Base-by-base conservation (phyloP, 1,140 invertebrate species). In the Drosophila rufa region DNA sequence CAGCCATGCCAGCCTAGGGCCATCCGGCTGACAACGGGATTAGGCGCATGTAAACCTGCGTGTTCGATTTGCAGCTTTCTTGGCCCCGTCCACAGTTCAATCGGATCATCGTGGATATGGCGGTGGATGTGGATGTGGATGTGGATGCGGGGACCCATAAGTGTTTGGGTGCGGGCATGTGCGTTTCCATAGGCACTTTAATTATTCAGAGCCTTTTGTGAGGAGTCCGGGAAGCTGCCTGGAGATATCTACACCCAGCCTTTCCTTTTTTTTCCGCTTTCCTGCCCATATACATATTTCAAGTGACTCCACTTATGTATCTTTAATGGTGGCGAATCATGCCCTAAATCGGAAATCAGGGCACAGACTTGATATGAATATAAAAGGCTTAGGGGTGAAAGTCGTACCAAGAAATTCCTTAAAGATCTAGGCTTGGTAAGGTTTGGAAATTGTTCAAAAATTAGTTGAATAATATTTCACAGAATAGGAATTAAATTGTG, bases 21-120 rank as follows among this genome's bases (percentile, higher is more conserved):
- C 64, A 77, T 50, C 56, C 64, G 36, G 45, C 84, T 80, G 84
- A 75, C 84, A 83, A 75, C 73, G 70, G 77, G 80, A 89, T 87
- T 87, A 87, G 80, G 62, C 73, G 59, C 70, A 70, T 84, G 75
- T 75, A 74, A 78, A 68, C 64, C 70, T 73, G 80, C 75, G 65
- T 75, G 74, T 87, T 87, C 82, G 83, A 86, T 86, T 82, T 83
- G 74, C 65, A 75, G 75, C 71, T 74, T 80, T 79, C 79, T 62
- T 57, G 62, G 33, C 27, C 30, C 68, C 43, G 40, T 36, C 69
- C 55, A 8, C 53, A 22, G 38, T 48, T 70, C 67, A 51, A 73
- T 73, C 69, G 69, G 67, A 73, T 73, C 69, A 73, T 73, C 53
- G 33, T 19, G 64, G 56, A 38, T 47, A 43, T 73, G 50, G 64